These are phyloP conservation scores for Spilarctia lutea DNA, from an alignment of 2,888 invertebrate genomes.

Conservation along the genomic window DNA sequence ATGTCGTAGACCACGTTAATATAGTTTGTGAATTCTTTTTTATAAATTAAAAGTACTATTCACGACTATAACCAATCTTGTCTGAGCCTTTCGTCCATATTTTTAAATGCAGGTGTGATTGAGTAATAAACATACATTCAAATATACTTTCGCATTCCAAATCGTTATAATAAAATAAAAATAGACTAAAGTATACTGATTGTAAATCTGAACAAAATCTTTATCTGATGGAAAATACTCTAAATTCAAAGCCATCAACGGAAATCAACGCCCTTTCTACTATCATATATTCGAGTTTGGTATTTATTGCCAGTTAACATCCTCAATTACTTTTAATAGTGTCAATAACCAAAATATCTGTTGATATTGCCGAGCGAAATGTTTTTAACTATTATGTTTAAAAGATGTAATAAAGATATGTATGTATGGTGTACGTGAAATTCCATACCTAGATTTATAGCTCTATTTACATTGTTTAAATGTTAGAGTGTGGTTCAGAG, in stretches of 20 bases:
- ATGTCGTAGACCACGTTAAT: too few relatives aligned
- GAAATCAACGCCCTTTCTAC: conserved; percentile 29
- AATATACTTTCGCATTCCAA: background rate
- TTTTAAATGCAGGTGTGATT: background rate
- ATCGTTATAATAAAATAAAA: background rate
- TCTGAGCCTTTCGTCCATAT: background rate
- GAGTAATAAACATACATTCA: background rate
- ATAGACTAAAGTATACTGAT: background rate
- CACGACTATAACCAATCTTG: background rate
- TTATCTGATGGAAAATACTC: background rate
- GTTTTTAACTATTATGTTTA: conserved; percentile 41
- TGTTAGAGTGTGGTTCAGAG: background rate
- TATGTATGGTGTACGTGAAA: background rate
- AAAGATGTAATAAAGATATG: background rate
- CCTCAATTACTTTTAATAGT: conserved; percentile 34
- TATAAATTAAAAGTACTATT: background rate
- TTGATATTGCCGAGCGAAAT: conserved; percentile 37
- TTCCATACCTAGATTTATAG: background rate
- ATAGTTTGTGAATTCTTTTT: background rate
- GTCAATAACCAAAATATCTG: conserved; percentile 36
- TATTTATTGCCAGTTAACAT: conserved; percentile 45
- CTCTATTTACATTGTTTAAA: background rate
- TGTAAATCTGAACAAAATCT: background rate
- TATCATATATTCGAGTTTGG: conserved; percentile 42
- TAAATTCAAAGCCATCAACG: conserved; percentile 6